These are phyloP conservation scores for Camptogramma bilineatum DNA, from an alignment of 2,888 invertebrate genomes.

Conservation along the genomic window DNA sequence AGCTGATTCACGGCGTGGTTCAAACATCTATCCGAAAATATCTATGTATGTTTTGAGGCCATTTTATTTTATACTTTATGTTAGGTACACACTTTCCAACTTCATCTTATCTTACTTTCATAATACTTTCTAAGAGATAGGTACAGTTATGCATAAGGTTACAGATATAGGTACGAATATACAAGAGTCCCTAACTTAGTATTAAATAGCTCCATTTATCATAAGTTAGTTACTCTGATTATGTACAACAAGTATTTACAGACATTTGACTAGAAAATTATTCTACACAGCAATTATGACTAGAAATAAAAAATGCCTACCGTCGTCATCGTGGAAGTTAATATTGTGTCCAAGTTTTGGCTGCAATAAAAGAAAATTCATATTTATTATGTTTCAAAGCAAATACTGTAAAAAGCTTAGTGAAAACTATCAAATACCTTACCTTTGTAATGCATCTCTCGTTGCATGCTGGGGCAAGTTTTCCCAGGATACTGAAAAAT, in stretches of 20 bases:
- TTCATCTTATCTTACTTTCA: conserved; percentile 3
- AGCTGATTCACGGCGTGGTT: conserved; percentile 47
- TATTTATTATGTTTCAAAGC: neutral
- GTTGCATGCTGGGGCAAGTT: conserved; percentile 96
- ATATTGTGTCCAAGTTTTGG: conserved; percentile 95
- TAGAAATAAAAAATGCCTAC: conserved; percentile 64
- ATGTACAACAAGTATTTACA: conserved; percentile 78
- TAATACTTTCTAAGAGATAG: conserved; percentile 13
- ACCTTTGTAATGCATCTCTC: conserved; percentile 97
- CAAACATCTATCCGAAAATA: conserved; percentile 78
- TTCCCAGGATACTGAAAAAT: conserved; percentile 89
- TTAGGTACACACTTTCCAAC: conserved; percentile 2
- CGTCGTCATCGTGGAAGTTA: conserved; percentile 66
- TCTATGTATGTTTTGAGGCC: conserved; percentile 68
- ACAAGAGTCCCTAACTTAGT: conserved; percentile 33
- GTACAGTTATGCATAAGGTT: conserved; percentile 13
- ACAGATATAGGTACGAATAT: conserved; percentile 23
- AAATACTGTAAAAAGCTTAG: conserved; percentile 23
- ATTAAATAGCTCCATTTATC: conserved; percentile 59
- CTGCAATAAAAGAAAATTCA: conserved; percentile 75
- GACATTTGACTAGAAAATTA: conserved; percentile 48
- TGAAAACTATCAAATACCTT: conserved; percentile 39
- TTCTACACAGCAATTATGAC: conserved; percentile 59
- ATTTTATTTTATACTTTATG: conserved; percentile 47
- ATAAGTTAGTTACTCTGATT: conserved; percentile 66